Evolutionary conservation across 2,888 invertebrate genomes (phyloP), one percentile per base, ranked within the genome.

Genomic region (Trachelus stipa): DNA sequence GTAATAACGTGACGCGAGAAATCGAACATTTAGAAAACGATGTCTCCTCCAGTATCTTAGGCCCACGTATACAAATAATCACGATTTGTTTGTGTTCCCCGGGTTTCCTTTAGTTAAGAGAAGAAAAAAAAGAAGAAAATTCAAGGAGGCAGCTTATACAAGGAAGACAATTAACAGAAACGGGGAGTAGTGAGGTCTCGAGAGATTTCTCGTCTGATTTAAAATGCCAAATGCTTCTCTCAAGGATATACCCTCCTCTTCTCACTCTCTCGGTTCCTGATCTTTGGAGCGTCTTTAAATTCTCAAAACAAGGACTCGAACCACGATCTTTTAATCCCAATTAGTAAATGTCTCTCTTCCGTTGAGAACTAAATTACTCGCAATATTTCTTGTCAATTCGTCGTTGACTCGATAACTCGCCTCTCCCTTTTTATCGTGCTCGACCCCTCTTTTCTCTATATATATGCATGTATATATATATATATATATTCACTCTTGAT

Each of bases 401-500:
- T 23, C 56, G 56, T 23, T 56, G 56, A 23, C 56, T 56, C 23
- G 2, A 23, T 23, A 56, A 56, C 56, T 56, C 56, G 56, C 56
- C 23, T 23, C 23, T 56, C 40, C 40, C 56, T 56, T 56, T 56
- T 56, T 56, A 56, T 56, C 56, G 56, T 56, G 23, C 56, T 71
- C 71, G 31, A 71, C 15, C 71, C 34, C 71, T 71, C 35, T 23
- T 71, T 34, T 71, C 71, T 71, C 71, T 71, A 1, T 71, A 31
- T 71, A 56, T 56, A 56, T 56, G 15, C 56, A 56, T 56, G 23
- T 56, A 56, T 56, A 56, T 37, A 40, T 40, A 40, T 35, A 37
- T 37, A 37, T 37, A 56, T 23, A 56, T 23, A 56, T 56, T 34
- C 71, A 74, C 34, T 74, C 34, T 30, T n/a, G 74, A 74, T 35